A percentile compares a stretch with the other conserved stretches of the same genome.
These are phyloP conservation scores for Acromyrmex heyeri DNA, from an alignment of 1,140 invertebrate genomes.

Conservation along the genomic window DNA sequence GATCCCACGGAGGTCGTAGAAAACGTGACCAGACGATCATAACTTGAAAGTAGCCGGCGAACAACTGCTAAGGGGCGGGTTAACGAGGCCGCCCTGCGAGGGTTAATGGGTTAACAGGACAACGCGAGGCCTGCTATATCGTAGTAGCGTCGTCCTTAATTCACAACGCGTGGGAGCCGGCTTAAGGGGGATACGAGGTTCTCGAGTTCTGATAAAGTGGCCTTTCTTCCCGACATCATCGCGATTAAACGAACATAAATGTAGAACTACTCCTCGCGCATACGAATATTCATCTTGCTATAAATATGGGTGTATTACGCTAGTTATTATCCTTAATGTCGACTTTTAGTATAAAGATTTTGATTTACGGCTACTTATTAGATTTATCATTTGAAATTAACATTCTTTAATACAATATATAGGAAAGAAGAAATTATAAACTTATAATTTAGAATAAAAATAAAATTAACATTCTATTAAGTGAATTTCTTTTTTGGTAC, in stretches of 20 bases:
- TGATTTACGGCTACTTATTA: neutral
- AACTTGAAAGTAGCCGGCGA: slow-evolving; percentile 72
- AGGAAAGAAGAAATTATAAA: neutral
- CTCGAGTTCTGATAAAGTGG: slow-evolving; percentile 52
- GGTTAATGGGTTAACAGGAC: slow-evolving; percentile 80
- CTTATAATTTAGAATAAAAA: neutral
- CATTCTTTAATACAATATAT: no score
- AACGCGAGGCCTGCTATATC: slow-evolving; percentile 66
- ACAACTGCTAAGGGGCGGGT: slow-evolving; percentile 66
- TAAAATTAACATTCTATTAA: neutral
- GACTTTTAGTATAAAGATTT: neutral
- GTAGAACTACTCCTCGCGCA: slow-evolving; percentile 17
- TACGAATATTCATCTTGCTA: neutral
- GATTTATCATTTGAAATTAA: slow-evolving; percentile 8
- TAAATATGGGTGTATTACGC: neutral
- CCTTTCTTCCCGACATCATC: slow-evolving; percentile 53
- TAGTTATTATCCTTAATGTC: neutral
- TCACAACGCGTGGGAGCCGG: slow-evolving; percentile 74
- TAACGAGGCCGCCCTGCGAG: slow-evolving; percentile 72
- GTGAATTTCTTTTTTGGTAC: neutral
- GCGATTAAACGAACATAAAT: slow-evolving; percentile 55
- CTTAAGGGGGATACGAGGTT: slow-evolving; percentile 39
- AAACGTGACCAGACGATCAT: slow-evolving; percentile 75
- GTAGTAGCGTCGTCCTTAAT: slow-evolving; percentile 73
- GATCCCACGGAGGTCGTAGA: slow-evolving; percentile 69